Conservation (phyloP, 2,113 vertebrate genomes). For the Upupa epops region DNA sequence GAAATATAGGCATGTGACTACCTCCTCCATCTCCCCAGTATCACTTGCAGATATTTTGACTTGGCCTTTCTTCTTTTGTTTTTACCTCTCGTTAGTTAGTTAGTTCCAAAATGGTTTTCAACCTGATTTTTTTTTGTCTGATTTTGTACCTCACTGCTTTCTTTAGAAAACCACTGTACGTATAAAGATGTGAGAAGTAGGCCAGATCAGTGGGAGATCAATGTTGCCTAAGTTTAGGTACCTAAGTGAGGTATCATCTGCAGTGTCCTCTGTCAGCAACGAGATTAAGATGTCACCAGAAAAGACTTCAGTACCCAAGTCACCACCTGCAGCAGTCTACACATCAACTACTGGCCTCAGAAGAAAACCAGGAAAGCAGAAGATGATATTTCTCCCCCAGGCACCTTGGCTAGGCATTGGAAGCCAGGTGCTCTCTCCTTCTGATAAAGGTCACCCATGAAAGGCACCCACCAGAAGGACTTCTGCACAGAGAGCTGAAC, state of each 20-base stretch:
- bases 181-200: neutral
- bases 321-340: neutral
- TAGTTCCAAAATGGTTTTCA: constrained; percentile 22
- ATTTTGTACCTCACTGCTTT: neutral
- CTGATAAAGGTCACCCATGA: neutral
- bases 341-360: neutral
- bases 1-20: constrained; percentile 5
- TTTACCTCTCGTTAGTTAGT: constrained; percentile 34
- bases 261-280: neutral
- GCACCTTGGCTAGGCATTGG: neutral
- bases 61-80: constrained; percentile 57
- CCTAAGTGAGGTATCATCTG: neutral
- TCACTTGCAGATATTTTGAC: constrained; percentile 29
- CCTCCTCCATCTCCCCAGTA: constrained; percentile 25
- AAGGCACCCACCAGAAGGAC: neutral
- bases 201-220: neutral
- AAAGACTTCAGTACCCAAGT: neutral
- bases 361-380: neutral
- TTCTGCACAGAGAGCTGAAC: neutral
- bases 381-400: neutral
- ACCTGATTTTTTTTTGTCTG: neutral
- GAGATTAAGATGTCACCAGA: neutral
- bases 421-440: neutral
- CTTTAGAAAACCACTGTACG: neutral
- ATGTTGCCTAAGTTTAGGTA: neutral